These are phyloP conservation scores for Luscinia megarhynchos DNA, from an alignment of 2,797 vertebrate species.

Conservation along the genomic window DNA sequence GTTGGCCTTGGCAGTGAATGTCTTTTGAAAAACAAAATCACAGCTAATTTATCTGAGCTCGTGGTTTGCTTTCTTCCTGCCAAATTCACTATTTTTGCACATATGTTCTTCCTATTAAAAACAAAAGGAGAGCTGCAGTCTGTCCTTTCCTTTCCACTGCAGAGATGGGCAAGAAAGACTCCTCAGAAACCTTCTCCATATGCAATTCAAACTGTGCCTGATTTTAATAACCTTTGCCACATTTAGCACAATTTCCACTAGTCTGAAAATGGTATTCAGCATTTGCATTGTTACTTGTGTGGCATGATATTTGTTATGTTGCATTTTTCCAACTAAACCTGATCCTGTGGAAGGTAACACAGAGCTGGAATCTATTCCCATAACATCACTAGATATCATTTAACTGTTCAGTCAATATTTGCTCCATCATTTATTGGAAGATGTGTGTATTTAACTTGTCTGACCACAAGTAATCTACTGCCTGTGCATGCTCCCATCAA, in stretches of 20 bases:
- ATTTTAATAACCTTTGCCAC: background rate
- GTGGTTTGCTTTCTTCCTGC: background rate
- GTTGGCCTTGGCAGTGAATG: background rate
- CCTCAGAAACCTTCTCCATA: background rate
- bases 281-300: background rate
- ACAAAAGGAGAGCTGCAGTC: background rate
- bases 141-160: background rate
- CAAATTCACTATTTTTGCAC: background rate
- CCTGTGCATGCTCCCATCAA: slow-evolving; percentile 29
- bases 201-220: background rate
- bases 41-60: background rate
- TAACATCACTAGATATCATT: background rate
- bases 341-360: background rate
- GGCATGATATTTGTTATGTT: background rate
- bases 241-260: background rate
- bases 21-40: background rate
- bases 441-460: slow-evolving; percentile 34
- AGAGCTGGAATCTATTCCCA: background rate
- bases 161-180: background rate
- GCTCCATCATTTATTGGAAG: slow-evolving; percentile 7
- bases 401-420: slow-evolving; percentile 18
- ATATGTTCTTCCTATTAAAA: background rate
- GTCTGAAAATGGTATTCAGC: background rate
- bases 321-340: slow-evolving; percentile 42
- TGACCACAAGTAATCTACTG: slow-evolving; percentile 19